These are phyloP conservation scores for Synaphobranchus kaupii DNA, from an alignment of 2,797 vertebrate genomes.

Conservation along the genomic window DNA sequence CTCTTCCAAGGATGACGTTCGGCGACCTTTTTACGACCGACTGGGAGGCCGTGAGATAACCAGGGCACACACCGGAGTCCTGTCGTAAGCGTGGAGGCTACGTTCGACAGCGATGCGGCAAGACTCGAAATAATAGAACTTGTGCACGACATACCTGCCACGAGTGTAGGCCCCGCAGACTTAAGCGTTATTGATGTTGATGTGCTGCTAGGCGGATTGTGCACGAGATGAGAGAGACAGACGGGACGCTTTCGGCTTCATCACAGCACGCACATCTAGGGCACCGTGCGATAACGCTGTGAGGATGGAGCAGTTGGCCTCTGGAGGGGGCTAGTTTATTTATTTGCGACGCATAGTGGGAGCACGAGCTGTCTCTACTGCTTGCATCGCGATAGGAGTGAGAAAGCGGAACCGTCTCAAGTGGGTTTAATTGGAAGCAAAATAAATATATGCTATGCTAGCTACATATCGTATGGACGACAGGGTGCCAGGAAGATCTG, in stretches of 20 bases:
- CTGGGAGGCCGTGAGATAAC: not conserved
- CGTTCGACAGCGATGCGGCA: not conserved
- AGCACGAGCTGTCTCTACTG: not conserved
- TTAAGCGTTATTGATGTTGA: slow-evolving; percentile 50
- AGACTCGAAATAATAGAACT: slow-evolving; percentile 50
- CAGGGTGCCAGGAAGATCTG: not conserved
- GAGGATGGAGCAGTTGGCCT: not conserved
- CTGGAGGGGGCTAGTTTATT: not conserved
- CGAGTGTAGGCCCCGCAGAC: slow-evolving; percentile 45
- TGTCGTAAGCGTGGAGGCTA: not conserved
- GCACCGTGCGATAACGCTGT: not conserved
- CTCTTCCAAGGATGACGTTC: slow-evolving; percentile 61
- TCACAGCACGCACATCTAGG: not conserved
- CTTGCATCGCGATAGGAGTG: not conserved
- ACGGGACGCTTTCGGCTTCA: slow-evolving; percentile 35
- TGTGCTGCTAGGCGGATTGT: slow-evolving; percentile 54
- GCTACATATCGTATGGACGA: not conserved
- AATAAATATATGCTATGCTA: slow-evolving; percentile 5
- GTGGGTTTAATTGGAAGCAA: slow-evolving; percentile 26
- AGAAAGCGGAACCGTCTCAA: not conserved
- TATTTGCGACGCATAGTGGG: not conserved
- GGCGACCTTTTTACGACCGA: slow-evolving; percentile 32
- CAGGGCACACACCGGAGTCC: not conserved
- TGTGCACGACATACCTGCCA: not conserved
- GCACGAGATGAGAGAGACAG: slow-evolving; percentile 52